phyloP scores from a whole-genome alignment of 92 coral and sea anemone genomes.

The Epizoanthus rinbou region DNA sequence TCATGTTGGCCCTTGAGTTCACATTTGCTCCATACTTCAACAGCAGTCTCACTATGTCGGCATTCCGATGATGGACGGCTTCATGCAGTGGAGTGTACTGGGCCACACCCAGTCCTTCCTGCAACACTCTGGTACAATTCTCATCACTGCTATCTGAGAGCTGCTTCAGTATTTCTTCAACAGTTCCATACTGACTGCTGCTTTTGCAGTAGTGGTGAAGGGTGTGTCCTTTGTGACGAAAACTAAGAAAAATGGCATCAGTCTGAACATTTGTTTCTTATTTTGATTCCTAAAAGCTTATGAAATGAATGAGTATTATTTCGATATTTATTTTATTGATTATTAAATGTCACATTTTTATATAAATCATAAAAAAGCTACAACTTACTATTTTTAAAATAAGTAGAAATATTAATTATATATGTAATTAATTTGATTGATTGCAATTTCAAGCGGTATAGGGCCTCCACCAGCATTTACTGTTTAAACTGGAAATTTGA shows the following conservation, averaged over 20 bases:
- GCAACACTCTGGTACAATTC: not conserved
- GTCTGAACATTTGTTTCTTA: too few relatives aligned
- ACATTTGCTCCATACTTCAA: constrained; percentile 19
- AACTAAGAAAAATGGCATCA: constrained; percentile 3
- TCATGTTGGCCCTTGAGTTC: constrained; percentile 12
- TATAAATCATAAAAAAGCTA: too few relatives aligned
- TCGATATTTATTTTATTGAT: too few relatives aligned
- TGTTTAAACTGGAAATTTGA: too few relatives aligned
- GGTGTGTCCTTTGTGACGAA: constrained; percentile 22
- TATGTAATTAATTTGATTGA: too few relatives aligned
- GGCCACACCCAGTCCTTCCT: constrained; percentile 2
- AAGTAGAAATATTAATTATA: too few relatives aligned
- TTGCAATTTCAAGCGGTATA: too few relatives aligned
- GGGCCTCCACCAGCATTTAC: too few relatives aligned
- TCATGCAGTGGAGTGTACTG: constrained; percentile 22
- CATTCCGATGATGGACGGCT: not conserved
- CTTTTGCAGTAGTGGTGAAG: constrained; percentile 29
- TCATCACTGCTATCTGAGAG: not conserved
- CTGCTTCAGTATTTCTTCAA: constrained; percentile 1
- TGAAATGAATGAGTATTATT: too few relatives aligned
- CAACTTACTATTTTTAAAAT: too few relatives aligned
- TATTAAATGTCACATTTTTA: too few relatives aligned
- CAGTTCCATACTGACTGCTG: constrained; percentile 12
- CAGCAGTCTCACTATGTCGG: not conserved
- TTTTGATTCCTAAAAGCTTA: too few relatives aligned